A percentile compares a stretch with the other conserved stretches of the same genome.
Evolutionary conservation across 2,797 vertebrate species (phyloP).

Genomic region (Caiman crocodilus): DNA sequence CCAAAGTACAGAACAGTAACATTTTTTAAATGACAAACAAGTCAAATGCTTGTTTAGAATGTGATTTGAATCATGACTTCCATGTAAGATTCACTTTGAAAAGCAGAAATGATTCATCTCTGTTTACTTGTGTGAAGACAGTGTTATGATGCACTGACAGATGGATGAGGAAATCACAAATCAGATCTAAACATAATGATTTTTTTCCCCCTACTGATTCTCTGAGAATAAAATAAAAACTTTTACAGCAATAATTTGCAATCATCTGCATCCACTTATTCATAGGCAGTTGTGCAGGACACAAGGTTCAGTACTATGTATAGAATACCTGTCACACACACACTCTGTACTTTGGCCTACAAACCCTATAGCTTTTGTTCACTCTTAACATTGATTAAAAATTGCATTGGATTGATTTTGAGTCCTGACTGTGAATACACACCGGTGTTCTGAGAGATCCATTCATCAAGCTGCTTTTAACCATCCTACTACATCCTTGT

Average conservation of each 20-base stretch:
- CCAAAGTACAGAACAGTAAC: neutral
- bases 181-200: neutral
- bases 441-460: neutral
- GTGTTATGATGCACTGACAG: neutral
- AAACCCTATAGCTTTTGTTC: neutral
- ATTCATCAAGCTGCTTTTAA: neutral
- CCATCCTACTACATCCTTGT: rapidly evolving
- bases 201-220: neutral
- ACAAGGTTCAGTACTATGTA: rapidly evolving
- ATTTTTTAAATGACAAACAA: neutral
- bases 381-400: neutral
- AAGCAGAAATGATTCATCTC: neutral
- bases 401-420: neutral
- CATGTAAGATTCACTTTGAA: neutral
- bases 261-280: rapidly evolving
- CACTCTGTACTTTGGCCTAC: rapidly evolving
- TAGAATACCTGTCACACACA: neutral
- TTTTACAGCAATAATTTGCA: neutral
- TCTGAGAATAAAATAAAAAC: neutral
- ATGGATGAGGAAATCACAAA: neutral
- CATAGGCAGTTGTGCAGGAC: neutral
- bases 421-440: rapidly evolving
- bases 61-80: slow-evolving; percentile 5
- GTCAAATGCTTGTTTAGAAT: neutral
- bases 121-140: neutral